Evolutionary conservation across 2,113 vertebrate species (phyloP), one percentile per base, ranked within the genome.

Genomic region (Condylura cristata): DNA sequence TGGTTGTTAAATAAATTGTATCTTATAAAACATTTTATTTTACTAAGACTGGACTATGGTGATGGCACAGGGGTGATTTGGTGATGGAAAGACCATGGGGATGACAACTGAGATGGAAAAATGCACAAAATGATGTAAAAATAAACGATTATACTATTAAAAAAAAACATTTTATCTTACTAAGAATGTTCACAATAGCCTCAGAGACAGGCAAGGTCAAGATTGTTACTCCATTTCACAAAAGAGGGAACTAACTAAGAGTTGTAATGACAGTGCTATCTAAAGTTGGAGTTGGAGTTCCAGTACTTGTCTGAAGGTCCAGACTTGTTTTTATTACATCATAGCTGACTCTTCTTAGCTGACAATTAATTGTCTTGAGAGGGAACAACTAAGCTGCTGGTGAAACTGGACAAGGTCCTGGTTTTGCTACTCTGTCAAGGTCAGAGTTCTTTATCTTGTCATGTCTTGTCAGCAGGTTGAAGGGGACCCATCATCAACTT

Each of bases 91-190:
- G n/a, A n/a, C n/a, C n/a, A n/a, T n/a, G n/a, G n/a, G n/a, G n/a
- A n/a, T n/a, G n/a, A n/a, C n/a, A n/a, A n/a, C n/a, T n/a, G n/a
- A n/a, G n/a, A n/a, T n/a, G n/a, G n/a, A n/a, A n/a, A n/a, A n/a
- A n/a, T n/a, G n/a, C n/a, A n/a, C n/a, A n/a, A n/a, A n/a, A n/a
- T n/a, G n/a, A n/a, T n/a, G n/a, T n/a, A n/a, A n/a, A n/a, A n/a
- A n/a, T n/a, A n/a, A n/a, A n/a, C n/a, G n/a, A n/a, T n/a, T n/a
- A n/a, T n/a, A n/a, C n/a, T n/a, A n/a, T n/a, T n/a, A n/a, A n/a
- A n/a, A n/a, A n/a, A 61, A 72, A 95, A 65, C 0, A 3, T 90
- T 87, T 81, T 30, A 76, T 90, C 83, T 84, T 93, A 81, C 9
- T 66, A 71, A 51, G 28, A 61, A 26, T 71, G 56, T 86, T 75